Conservation (phyloP, 1,140 invertebrate genomes). For the Papilio xuthus region DNA sequence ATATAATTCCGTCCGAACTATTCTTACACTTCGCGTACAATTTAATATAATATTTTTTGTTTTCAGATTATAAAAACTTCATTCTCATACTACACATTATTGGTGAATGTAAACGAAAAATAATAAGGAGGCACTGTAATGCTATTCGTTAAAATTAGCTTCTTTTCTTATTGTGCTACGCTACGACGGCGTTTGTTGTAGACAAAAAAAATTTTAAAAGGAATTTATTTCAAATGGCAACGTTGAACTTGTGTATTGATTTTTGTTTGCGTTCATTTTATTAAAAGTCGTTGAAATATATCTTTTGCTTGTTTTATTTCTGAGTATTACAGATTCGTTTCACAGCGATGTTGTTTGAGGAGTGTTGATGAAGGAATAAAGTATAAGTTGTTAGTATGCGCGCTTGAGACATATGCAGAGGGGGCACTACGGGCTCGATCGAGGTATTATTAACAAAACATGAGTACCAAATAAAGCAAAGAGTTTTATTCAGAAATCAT, state of each 20-base stretch:
- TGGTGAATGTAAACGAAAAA: slow-evolving; percentile 71
- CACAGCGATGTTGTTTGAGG: too few species aligned
- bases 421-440: too few species aligned
- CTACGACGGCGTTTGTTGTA: too few species aligned
- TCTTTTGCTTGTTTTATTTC: not conserved
- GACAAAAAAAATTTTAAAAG: too few species aligned
- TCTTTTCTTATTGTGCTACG: not conserved
- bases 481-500: slow-evolving; percentile 64
- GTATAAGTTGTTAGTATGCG: too few species aligned
- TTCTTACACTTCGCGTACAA: not conserved
- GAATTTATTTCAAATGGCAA: too few species aligned
- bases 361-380: too few species aligned
- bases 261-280: too few species aligned
- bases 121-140: slow-evolving; percentile 17
- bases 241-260: too few species aligned
- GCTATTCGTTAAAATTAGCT: not conserved
- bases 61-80: slow-evolving; percentile 76
- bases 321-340: too few species aligned
- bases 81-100: slow-evolving; percentile 72
- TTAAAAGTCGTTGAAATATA: not conserved
- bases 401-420: too few species aligned
- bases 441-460: too few species aligned
- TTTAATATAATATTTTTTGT: slow-evolving; percentile 41
- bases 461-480: not conserved
- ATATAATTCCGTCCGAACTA: not conserved